Conservation (phyloP, 1,140 invertebrate genomes). For the Pseudomyrmex dendroicus region DNA sequence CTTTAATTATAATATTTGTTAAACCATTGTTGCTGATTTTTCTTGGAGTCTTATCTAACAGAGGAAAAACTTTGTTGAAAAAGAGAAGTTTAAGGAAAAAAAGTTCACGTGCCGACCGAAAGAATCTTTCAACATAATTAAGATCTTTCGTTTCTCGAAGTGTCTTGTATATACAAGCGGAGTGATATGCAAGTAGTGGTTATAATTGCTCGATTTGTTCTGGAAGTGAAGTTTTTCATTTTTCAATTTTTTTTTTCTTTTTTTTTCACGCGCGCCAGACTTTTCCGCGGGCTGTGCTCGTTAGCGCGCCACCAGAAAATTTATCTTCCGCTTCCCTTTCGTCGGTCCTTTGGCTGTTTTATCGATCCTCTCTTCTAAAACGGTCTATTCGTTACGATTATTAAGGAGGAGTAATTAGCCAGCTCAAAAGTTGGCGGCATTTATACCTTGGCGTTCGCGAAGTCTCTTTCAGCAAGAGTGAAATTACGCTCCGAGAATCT, state of each 20-base stretch:
- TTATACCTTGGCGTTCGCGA: slow-evolving; percentile 5
- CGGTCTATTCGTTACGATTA: slow-evolving; percentile 53
- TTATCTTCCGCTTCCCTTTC: slow-evolving; percentile 43
- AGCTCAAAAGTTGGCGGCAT: slow-evolving; percentile 39
- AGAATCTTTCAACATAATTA: slow-evolving; percentile 19
- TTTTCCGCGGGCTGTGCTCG: slow-evolving; percentile 20
- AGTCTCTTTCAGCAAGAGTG: slow-evolving; percentile 47
- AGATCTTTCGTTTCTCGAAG: not conserved
- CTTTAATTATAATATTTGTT: not conserved
- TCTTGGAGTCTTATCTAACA: no score
- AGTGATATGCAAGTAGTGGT: slow-evolving; percentile 19
- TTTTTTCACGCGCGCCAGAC: not conserved
- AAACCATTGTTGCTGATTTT: not conserved
- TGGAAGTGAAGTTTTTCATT: slow-evolving; percentile 70
- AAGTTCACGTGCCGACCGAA: not conserved
- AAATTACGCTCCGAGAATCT: slow-evolving; percentile 16
- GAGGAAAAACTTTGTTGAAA: no score
- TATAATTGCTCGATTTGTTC: slow-evolving; percentile 70
- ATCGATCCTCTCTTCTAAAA: slow-evolving; percentile 34
- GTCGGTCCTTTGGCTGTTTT: slow-evolving; percentile 35
- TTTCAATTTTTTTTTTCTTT: slow-evolving; percentile 70
- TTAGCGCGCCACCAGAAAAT: slow-evolving; percentile 42
- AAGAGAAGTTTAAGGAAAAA: not conserved
- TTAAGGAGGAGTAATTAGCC: slow-evolving; percentile 48
- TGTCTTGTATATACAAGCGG: slow-evolving; percentile 31